Percentiles rank a stretch among this genome's conserved stretches.
phyloP scores from a whole-genome alignment of 2,113 vertebrate species.

The Felis chaus region DNA sequence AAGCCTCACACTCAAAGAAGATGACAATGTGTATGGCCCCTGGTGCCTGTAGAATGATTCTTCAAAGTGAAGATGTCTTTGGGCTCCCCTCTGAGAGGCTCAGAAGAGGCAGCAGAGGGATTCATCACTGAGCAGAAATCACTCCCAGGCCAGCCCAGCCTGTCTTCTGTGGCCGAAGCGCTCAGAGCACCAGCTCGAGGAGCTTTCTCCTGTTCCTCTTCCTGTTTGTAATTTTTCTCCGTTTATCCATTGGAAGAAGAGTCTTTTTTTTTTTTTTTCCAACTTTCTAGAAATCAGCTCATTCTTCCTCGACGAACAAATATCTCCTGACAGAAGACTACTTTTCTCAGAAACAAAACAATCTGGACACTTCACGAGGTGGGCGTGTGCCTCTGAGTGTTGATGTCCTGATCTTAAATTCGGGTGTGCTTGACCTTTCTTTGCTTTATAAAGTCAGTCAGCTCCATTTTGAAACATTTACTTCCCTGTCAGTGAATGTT shows the following conservation, averaged over 20 bases:
- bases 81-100: background rate
- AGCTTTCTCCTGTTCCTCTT: background rate
- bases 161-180: background rate
- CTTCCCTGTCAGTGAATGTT: background rate
- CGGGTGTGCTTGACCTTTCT: background rate
- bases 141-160: background rate
- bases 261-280: background rate
- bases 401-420: background rate
- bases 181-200: background rate
- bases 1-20: background rate
- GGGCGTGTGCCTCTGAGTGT: background rate
- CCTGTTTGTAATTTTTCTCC: background rate
- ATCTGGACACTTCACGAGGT: background rate
- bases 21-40: background rate
- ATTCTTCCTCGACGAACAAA: background rate
- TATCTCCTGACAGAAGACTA: background rate
- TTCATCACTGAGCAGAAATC: background rate
- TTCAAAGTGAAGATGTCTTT: background rate
- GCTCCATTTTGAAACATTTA: slow-evolving; percentile 24
- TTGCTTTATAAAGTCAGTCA: background rate
- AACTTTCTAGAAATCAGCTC: background rate
- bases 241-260: background rate
- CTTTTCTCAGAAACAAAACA: slow-evolving; percentile 10
- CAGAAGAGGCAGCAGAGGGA: background rate
- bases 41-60: background rate